Conservation (phyloP, 2,888 invertebrate species). For the Polylopha cassiicola region DNA sequence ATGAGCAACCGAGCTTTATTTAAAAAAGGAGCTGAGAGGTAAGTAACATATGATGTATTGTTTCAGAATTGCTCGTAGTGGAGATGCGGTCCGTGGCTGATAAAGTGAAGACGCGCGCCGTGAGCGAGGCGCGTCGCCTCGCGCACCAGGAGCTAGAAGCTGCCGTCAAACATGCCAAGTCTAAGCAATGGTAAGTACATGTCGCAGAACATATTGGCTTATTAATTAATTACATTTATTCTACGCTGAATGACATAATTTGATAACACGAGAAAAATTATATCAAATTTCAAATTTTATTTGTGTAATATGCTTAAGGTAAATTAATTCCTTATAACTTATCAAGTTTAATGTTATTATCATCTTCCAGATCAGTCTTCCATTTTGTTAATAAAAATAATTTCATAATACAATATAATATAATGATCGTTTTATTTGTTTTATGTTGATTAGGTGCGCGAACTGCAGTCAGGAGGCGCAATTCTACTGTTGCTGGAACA, state of each 20-base stretch:
- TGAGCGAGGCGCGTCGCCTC: constrained; percentile 80
- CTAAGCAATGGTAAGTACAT: constrained; percentile 86
- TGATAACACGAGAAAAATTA: too few relatives aligned
- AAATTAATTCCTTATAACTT: too few relatives aligned
- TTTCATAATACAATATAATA: neutral
- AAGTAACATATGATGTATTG: too few relatives aligned
- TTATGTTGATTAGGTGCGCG: constrained; percentile 79
- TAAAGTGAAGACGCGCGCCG: constrained; percentile 80
- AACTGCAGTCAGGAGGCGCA: constrained; percentile 91
- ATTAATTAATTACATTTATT: too few relatives aligned
- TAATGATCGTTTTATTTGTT: neutral
- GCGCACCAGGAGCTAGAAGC: constrained; percentile 83
- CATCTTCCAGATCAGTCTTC: too few relatives aligned
- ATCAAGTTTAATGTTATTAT: too few relatives aligned
- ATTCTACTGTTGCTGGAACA: constrained; percentile 98
- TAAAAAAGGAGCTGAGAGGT: too few relatives aligned
- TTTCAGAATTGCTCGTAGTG: constrained; percentile 79
- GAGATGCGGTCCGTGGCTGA: constrained; percentile 84
- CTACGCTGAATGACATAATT: too few relatives aligned
- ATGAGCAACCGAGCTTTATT: too few relatives aligned
- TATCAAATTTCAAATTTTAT: too few relatives aligned
- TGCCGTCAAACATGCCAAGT: constrained; percentile 86
- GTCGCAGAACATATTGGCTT: neutral
- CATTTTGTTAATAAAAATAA: too few relatives aligned
- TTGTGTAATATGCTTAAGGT: too few relatives aligned